Conservation (phyloP, 2,113 vertebrate species). For the Nestor notabilis region DNA sequence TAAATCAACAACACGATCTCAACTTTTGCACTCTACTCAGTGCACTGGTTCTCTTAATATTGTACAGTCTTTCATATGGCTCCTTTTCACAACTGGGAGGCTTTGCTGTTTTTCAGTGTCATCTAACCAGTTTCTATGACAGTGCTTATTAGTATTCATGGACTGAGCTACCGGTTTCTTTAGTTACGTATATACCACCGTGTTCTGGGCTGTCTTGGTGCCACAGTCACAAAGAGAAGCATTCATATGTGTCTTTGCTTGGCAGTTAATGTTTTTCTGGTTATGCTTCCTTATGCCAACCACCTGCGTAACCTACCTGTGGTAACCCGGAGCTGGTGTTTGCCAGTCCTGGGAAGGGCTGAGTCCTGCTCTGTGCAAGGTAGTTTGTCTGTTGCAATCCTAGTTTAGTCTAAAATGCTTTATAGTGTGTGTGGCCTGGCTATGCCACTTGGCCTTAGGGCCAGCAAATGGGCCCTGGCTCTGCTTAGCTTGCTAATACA, state of each 20-base stretch:
- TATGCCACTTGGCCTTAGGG: not conserved
- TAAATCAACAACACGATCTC: slow-evolving; percentile 29
- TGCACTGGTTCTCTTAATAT: not conserved
- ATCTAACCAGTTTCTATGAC: not conserved
- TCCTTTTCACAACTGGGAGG: not conserved
- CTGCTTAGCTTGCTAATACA: not conserved
- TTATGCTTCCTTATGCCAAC: not conserved
- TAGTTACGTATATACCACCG: not conserved
- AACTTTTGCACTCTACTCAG: not conserved
- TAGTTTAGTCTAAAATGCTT: not conserved
- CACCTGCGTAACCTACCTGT: not conserved
- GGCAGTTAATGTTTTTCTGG: not conserved
- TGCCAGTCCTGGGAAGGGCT: not conserved
- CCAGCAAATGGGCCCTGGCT: not conserved
- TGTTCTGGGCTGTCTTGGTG: not conserved
- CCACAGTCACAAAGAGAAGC: not conserved
- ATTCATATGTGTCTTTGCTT: not conserved
- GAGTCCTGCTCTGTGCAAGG: not conserved
- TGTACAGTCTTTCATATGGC: not conserved
- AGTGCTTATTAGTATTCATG: not conserved
- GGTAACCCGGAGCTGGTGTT: not conserved
- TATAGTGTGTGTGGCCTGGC: not conserved
- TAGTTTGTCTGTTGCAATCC: not conserved
- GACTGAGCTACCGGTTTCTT: not conserved
- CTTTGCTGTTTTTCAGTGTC: not conserved